Base-by-base conservation (phyloP, 1,140 invertebrate genomes). In the Dendroctonus valens region DNA sequence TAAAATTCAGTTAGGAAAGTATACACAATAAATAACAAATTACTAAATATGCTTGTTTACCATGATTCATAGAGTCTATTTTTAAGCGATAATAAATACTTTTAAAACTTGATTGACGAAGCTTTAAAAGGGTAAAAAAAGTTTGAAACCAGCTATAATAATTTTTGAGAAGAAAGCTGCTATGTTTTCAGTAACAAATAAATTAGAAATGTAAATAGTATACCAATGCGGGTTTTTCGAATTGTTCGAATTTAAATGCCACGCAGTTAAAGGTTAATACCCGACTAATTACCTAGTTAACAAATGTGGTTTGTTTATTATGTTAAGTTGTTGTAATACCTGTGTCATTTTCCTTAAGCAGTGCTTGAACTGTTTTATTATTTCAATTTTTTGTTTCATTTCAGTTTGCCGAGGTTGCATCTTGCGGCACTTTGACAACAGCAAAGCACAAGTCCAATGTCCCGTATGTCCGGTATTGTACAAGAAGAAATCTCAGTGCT, bases 331-430 rank as follows among this genome's bases (percentile, higher is more conserved):
- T 26, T 26, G 26, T 26, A 26, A 26, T 26, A 26, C 26, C 26
- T 26, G 26, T 26, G 26, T 26, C 26, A 26, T 26, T 26, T 26
- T 26, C 26, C 3, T 2, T 52, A 9, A 52, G 26, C 26, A 46
- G 44, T 9, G 9, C 9, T 46, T 11, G 12, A 14, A 11, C 1
- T 12, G 12, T 46, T 46, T 46, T 46, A 4, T 11, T 12, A 46
- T 46, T 11, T 11, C 9, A 11, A 46, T 1, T 46, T 9, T 46
- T 26, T 5, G 54, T 48, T 64, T 59, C 14, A 44, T 74, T 70
- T 26, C 80, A 91, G 90, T 94, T 85, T 95, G 93, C 81, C 87
- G 91, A 74, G 92, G 90, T 73, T 96, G 93, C 80, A 91, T 96
- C 74, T 84, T 95, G 59, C 91, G 91, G 75, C 88, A 94, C 80